phyloP scores from a whole-genome alignment of 2,113 vertebrate genomes.

The Lagopus muta region DNA sequence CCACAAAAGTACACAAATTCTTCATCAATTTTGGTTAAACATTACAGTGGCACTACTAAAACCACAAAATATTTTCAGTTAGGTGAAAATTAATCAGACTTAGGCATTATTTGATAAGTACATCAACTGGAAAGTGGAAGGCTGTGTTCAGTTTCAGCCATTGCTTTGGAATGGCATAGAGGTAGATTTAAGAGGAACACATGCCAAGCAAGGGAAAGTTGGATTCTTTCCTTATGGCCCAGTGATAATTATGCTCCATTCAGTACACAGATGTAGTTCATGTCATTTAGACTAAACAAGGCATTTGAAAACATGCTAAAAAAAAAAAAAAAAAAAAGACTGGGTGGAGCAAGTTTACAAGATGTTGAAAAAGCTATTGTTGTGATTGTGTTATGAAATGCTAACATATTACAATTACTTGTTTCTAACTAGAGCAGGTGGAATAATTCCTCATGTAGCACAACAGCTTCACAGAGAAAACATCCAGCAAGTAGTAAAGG shows the following conservation, averaged over 20 bases:
- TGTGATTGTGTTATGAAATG: neutral
- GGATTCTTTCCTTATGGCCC: neutral
- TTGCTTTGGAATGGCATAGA: neutral
- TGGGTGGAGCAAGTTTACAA: neutral
- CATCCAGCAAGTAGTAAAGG: slow-evolving; percentile 85
- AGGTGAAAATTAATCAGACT: neutral
- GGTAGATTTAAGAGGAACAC: neutral
- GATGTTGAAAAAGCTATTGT: neutral
- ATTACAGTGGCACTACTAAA: neutral
- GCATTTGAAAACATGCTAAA: neutral
- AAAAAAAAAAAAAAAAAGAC: neutral
- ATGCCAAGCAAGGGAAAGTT: neutral
- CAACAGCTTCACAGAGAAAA: slow-evolving; percentile 91
- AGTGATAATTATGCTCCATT: neutral
- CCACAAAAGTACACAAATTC: neutral
- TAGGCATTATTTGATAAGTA: neutral
- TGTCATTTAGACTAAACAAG: neutral
- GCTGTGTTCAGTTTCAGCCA: neutral
- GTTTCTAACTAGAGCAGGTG: slow-evolving; percentile 83
- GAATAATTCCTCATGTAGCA: slow-evolving; percentile 91
- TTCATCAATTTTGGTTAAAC: neutral
- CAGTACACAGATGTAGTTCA: neutral
- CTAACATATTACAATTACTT: neutral
- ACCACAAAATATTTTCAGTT: neutral
- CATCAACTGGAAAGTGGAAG: neutral